Conservation (phyloP, 2,113 vertebrate genomes). For the Trichomycterus rosablanca region DNA sequence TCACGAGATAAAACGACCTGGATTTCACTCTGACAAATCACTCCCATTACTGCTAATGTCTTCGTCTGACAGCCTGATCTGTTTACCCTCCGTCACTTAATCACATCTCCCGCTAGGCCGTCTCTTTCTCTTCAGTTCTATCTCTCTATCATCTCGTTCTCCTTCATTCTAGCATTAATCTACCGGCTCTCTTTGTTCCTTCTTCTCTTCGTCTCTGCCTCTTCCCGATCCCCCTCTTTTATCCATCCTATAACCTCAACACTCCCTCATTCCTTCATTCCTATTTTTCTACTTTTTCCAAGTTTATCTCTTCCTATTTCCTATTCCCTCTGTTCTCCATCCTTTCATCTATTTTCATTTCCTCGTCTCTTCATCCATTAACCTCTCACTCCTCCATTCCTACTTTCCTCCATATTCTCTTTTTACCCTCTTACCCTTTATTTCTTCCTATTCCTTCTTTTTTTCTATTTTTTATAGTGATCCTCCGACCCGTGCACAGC, state of each 20-base stretch:
- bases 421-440: too few species aligned
- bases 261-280: too few species aligned
- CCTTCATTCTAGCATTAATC: too few species aligned
- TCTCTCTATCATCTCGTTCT: background rate
- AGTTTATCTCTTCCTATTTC: background rate
- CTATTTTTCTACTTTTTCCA: background rate
- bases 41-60: conserved; percentile 48
- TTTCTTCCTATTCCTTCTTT: too few species aligned
- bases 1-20: conserved; percentile 46
- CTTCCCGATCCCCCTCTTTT: too few species aligned
- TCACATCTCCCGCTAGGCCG: too few species aligned
- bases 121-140: too few species aligned
- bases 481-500: too few species aligned
- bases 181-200: too few species aligned
- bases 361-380: background rate
- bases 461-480: too few species aligned
- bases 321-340: background rate
- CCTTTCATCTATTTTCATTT: background rate
- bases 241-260: too few species aligned
- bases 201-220: too few species aligned
- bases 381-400: background rate
- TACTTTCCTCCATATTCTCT: background rate
- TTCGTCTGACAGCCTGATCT: conserved; percentile 32
- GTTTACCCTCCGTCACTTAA: conserved; percentile 22
- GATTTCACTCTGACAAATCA: conserved; percentile 49